Conservation (phyloP, 2,797 vertebrate genomes). For the Gymnoscopelus braueri region DNA sequence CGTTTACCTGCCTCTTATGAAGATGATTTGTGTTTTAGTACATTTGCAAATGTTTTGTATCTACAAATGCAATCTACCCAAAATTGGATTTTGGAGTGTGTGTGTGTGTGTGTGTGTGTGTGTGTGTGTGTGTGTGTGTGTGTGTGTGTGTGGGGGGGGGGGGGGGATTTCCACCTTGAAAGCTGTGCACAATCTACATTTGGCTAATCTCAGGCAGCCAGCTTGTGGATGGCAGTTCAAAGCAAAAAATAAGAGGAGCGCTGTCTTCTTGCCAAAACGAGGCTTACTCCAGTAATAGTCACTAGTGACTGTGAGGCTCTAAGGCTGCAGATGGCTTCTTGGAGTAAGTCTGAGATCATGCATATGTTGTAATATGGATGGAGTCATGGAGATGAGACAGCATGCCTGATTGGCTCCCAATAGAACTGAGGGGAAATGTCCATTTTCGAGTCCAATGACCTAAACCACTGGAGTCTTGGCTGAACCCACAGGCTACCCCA, state of each 20-base stretch:
- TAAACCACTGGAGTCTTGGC: conserved; percentile 27
- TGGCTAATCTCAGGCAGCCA: conserved; percentile 48
- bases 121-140: conserved; percentile 13
- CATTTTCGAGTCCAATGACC: conserved; percentile 56
- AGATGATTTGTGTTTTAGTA: too few relatives aligned
- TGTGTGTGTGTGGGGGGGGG: neutral
- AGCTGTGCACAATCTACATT: conserved; percentile 49
- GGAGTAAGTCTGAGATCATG: conserved; percentile 62
- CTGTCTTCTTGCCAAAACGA: conserved; percentile 50
- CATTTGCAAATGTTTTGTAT: too few relatives aligned
- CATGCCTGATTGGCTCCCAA: conserved; percentile 31
- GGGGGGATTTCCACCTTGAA: conserved; percentile 40
- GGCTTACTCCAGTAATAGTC: conserved; percentile 55
- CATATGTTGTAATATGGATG: conserved; percentile 36
- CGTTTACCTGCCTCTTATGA: too few relatives aligned
- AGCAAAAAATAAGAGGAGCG: conserved; percentile 24
- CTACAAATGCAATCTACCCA: too few relatives aligned
- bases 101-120: neutral
- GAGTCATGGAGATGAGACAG: conserved; percentile 25
- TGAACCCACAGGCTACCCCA: conserved; percentile 37
- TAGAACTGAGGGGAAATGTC: conserved; percentile 51
- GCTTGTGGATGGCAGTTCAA: conserved; percentile 41
- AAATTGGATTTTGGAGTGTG: conserved; percentile 3
- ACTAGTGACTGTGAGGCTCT: conserved; percentile 39
- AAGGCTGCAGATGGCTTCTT: conserved; percentile 58